Evolutionary conservation across 2,888 invertebrate species (phyloP).

Genomic region (Trypoxylon attenuatum): DNA sequence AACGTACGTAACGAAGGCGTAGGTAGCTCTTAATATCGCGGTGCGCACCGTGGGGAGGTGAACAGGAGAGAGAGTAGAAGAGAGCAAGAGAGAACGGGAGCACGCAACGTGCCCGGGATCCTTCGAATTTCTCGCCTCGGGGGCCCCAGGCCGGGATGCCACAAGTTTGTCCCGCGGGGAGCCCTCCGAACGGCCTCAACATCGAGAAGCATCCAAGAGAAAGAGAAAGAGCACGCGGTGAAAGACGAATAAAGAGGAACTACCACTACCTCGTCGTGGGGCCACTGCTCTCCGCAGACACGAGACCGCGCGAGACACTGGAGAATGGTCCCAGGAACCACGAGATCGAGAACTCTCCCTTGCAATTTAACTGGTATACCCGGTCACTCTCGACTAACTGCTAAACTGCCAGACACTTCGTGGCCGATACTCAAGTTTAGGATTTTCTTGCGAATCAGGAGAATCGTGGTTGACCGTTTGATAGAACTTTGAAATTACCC

Average conservation of each 20-base stretch:
- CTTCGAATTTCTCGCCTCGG: constrained; percentile 50
- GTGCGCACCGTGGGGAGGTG: background rate
- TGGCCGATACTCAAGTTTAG: no score
- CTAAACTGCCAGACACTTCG: background rate
- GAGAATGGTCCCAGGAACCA: no score
- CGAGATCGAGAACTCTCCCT: background rate
- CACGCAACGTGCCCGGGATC: constrained; percentile 49
- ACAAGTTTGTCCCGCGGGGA: constrained; percentile 33
- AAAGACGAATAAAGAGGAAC: background rate
- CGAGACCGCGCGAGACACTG: no score
- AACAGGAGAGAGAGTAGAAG: background rate
- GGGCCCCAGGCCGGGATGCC: constrained; percentile 30
- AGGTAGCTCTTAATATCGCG: constrained; percentile 54
- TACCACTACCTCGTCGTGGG: constrained; percentile 11
- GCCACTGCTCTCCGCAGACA: background rate
- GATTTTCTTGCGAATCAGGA: no score
- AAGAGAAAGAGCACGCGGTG: constrained; percentile 42
- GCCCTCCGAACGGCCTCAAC: constrained; percentile 1
- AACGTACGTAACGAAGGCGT: constrained; percentile 49
- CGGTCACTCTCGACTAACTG: no score
- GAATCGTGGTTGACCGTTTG: no score
- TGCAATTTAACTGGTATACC: background rate
- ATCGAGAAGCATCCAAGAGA: background rate
- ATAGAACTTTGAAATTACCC: no score
- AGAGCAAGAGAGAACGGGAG: constrained; percentile 19